Conservation (phyloP, 1,140 invertebrate genomes). For the Orchestia grillus region DNA sequence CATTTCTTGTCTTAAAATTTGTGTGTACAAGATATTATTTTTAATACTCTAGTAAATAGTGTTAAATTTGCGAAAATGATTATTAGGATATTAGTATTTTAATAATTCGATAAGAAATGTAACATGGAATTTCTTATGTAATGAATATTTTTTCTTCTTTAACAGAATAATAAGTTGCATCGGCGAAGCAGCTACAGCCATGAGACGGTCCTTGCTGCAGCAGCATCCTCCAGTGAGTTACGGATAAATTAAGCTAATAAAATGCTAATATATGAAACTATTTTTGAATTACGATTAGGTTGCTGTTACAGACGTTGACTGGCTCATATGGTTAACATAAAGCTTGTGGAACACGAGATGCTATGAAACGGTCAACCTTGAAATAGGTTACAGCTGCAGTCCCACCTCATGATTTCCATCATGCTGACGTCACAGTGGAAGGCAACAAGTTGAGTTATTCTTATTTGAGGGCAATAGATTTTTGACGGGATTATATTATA, state of each 20-base stretch:
- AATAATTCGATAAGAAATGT: not conserved
- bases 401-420: no score
- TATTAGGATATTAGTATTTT: not conserved
- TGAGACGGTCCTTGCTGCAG: not conserved
- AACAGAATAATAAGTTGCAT: conserved; percentile 15
- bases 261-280: not conserved
- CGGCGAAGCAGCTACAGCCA: not conserved
- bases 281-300: not conserved
- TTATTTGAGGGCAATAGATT: no score
- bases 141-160: not conserved
- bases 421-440: no score
- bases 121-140: not conserved
- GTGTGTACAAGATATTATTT: no score
- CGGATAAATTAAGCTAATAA: not conserved
- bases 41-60: no score
- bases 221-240: not conserved
- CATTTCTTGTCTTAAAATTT: no score
- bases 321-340: not conserved
- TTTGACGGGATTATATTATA: no score
- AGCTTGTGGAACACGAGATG: not conserved
- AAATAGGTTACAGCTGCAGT: no score
- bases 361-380: not conserved
- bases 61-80: no score
- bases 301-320: not conserved
- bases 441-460: no score